Conservation (phyloP, 1,140 invertebrate genomes). For the Calliphora vicina region DNA sequence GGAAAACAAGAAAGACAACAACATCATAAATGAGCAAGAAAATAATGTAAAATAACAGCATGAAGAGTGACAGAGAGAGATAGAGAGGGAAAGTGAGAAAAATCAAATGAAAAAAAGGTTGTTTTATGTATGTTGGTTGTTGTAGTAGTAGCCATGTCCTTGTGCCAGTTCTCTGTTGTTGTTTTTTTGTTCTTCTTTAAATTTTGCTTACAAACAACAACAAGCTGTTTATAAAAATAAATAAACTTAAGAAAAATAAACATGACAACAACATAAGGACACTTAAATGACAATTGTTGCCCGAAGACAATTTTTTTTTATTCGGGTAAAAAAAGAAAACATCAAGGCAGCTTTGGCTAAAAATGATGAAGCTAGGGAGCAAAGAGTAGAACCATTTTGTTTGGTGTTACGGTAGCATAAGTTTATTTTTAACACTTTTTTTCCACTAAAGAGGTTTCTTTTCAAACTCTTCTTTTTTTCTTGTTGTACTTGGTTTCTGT, state of each 20-base stretch:
- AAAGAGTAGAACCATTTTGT: background rate
- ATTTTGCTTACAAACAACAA: background rate
- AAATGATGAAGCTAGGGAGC: too few species aligned
- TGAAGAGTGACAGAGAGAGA: background rate
- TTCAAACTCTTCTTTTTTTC: slow-evolving; percentile 5
- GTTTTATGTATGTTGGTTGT: too few species aligned
- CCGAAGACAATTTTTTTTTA: background rate
- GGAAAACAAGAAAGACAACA: background rate
- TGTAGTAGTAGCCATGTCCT: slow-evolving; percentile 3
- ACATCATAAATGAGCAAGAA: background rate
- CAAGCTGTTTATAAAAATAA: background rate
- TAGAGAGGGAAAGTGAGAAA: background rate
- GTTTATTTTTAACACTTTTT: slow-evolving; percentile 10
- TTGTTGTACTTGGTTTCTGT: background rate
- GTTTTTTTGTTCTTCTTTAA: background rate
- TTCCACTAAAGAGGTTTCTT: background rate
- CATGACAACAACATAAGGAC: slow-evolving; percentile 16
- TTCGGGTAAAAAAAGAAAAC: background rate
- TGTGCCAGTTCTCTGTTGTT: slow-evolving; percentile 8
- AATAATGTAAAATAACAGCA: background rate
- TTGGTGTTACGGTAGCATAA: background rate
- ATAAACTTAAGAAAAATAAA: slow-evolving; percentile 10
- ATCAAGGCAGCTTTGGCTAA: background rate
- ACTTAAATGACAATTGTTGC: slow-evolving; percentile 34
- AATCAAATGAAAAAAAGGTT: background rate